Evolutionary conservation across 2,113 vertebrate genomes (phyloP), one percentile per base, ranked within the genome.

Genomic region (Siphamia tubifer): DNA sequence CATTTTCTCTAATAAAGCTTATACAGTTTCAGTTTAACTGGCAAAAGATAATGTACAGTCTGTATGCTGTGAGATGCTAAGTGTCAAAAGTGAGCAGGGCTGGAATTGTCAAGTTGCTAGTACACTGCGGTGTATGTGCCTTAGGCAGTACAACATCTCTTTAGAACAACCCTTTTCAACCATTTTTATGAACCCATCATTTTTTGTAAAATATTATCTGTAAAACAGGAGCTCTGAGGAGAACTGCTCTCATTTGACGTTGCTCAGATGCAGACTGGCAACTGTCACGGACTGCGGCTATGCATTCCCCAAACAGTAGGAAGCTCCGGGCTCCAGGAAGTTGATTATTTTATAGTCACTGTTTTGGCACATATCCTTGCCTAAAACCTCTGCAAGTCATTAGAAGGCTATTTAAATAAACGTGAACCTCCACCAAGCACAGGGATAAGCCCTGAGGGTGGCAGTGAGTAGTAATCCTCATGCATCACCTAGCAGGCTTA

Each of bases 401-500:
- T 90, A 87, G 77, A 64, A 70, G 69, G 66, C 79, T 62, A 83
- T 89, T 88, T 86, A 79, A 90, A 84, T 83, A 78, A 85, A 88
- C 69, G 86, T 90, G 81, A 87, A 88, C 71, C 78, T 85, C 81
- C 71, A 85, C 68, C 83, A 76, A 69, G 82, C 79, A 43, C 36
- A 36, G 60, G 83, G 85, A 90, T 91, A 90, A 91, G 79, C 86
- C 83, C 67, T 21, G 23, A 74, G 83, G 77, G 76, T 60, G 58
- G 70, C 80, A 81, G 82, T 72, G 81, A 78, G 82, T 72, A 60
- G 68, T 83, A 87, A 91, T 89, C 77, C 70, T 49, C 60, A 62
- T 71, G 84, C 87, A 87, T 87, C 89, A 86, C 85, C 88, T 82
- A 55, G 73, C 72, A 83, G 74, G 86, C 80, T 90, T 89, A 87